A percentile compares a stretch with the other conserved stretches of the same genome.
phyloP scores from a whole-genome alignment of 2,113 vertebrate genomes.

The Mesoclemmys tuberculata region DNA sequence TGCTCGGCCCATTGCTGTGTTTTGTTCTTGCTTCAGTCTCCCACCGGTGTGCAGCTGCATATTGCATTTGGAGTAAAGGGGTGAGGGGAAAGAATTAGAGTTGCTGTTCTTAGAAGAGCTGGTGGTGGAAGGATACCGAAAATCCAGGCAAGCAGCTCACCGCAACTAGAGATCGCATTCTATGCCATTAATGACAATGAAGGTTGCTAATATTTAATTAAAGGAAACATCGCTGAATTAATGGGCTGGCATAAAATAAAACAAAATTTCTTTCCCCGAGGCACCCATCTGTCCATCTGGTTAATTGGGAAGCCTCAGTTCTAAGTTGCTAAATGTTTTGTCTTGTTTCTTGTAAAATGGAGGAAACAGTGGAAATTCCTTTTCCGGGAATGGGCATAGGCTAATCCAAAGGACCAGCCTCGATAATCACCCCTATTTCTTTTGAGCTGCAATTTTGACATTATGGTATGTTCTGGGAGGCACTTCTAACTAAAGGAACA shows the following conservation, averaged over 20 bases:
- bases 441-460: neutral
- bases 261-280: constrained; percentile 40
- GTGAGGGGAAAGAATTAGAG: neutral
- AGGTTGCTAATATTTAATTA: neutral
- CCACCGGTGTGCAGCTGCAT: neutral
- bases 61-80: neutral
- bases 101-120: neutral
- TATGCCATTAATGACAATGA: neutral
- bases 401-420: rapidly evolving
- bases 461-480: neutral
- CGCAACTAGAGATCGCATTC: neutral
- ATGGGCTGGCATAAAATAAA: constrained; percentile 31
- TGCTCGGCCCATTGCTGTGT: neutral
- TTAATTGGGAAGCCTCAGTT: constrained; percentile 42
- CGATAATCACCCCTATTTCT: neutral
- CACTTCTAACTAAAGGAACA: neutral
- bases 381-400: rapidly evolving
- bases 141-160: neutral
- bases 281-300: constrained; percentile 16
- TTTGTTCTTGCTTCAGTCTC: neutral
- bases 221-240: constrained; percentile 24
- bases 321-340: constrained; percentile 3
- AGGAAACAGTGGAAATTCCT: neutral
- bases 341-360: neutral
- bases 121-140: neutral